Evolutionary conservation across 2,888 invertebrate species (phyloP).

Genomic region (Aelia acuminata): DNA sequence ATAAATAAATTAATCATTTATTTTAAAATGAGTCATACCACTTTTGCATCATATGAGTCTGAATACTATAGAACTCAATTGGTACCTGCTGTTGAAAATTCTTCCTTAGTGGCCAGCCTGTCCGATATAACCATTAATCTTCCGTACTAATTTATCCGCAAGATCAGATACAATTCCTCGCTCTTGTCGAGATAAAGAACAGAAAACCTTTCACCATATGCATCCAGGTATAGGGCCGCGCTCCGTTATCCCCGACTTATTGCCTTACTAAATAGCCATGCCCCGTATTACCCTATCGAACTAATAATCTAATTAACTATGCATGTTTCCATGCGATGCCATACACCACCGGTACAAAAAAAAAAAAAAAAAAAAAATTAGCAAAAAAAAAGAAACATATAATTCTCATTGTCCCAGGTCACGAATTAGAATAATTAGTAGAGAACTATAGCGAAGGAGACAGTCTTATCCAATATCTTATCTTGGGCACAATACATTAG

Average conservation of each 20-base stretch:
- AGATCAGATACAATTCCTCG: conserved; percentile 37
- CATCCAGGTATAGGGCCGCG: neutral
- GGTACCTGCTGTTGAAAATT: neutral
- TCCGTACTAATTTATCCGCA: conserved; percentile 8
- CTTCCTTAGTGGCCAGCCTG: neutral
- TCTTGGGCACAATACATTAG: conserved; percentile 28
- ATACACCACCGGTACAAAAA: conserved; percentile 30
- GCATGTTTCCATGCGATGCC: conserved; percentile 46
- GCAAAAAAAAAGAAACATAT: conserved; percentile 9
- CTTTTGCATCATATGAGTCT: neutral
- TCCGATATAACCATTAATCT: conserved; percentile 19
- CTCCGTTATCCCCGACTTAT: conserved; percentile 1
- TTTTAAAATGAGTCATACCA: too few relatives aligned
- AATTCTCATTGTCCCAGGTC: conserved; percentile 47
- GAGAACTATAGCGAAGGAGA: conserved; percentile 42
- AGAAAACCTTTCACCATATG: conserved; percentile 26
- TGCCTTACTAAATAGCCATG: conserved; percentile 43
- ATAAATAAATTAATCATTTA: too few relatives aligned
- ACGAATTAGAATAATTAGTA: conserved; percentile 45
- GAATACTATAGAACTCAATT: neutral
- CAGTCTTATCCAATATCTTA: conserved; percentile 46
- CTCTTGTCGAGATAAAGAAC: conserved; percentile 19
- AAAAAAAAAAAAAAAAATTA: neutral
- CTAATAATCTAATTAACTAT: conserved; percentile 46
- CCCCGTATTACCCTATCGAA: conserved; percentile 33